Base-by-base conservation (phyloP, 1,140 invertebrate species). In the Drosophila albomicans region DNA sequence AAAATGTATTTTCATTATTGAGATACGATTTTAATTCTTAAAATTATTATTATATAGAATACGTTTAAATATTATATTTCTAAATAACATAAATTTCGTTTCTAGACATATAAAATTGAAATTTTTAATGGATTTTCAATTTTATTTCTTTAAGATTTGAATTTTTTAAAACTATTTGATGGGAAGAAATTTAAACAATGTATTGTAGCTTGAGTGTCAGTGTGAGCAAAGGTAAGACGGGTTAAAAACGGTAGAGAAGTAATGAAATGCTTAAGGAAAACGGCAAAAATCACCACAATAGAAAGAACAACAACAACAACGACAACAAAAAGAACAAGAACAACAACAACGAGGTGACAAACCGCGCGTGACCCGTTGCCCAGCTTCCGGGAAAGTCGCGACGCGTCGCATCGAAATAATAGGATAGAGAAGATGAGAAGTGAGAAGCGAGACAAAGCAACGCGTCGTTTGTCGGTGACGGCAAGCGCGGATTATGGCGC, bases 401-500 rank as follows among this genome's bases (percentile, higher is more conserved):
- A 43, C 11, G 41, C 35, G 35, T 7, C 35, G 35, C 20, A 3
- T 25, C 3, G 20, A 25, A 25, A 4, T 25, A 25, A 25, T 3
- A 4, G 20, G 35, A 38, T 8, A 35, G 8, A 1, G 8, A 10
- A 38, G 10, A 2, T 3, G 35, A 8, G 35, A 11, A 2, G 35
- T 3, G 35, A 8, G 20, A 25, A 0, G 20, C 7, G 35, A 38
- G 35, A 38, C 6, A 10, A 38, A 0, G 35, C 35, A 38, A 51
- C 25, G 49, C 25, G 49, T 52, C 28, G 30, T 25, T 71, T 69
- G n/a, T 28, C 41, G 82, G 82, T 76, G 79, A 71, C 64, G 80
- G 68, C 56, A 75, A 88, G 84, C 84, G 43, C 70, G 84, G 84
- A 87, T 87, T 87, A 87, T 87, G 79, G 65, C 84, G 80, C 84